Percentiles rank a stretch among this genome's conserved stretches.
Evolutionary conservation across 2,797 vertebrate species (phyloP).

Genomic region (Sebastolobus alascanus): DNA sequence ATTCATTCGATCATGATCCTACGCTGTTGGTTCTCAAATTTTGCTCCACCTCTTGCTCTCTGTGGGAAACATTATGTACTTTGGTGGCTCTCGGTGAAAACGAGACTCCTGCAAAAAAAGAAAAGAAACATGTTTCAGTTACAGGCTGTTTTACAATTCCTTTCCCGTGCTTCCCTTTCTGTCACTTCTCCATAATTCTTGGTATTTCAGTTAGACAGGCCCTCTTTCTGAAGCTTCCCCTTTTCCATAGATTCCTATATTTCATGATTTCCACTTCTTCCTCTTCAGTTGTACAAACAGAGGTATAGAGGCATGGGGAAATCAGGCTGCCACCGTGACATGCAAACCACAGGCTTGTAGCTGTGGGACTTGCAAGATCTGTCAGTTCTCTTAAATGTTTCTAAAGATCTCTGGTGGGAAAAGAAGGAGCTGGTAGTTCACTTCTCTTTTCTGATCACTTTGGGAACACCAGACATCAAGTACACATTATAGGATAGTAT

Average conservation of each 20-base stretch:
- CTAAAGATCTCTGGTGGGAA: conserved; percentile 57
- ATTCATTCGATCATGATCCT: neutral
- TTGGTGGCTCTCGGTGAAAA: conserved; percentile 58
- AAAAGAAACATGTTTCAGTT: conserved; percentile 79
- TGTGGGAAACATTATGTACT: conserved; percentile 39
- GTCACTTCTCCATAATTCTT: conserved; percentile 99
- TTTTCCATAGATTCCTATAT: conserved; percentile 97
- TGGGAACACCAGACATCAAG: conserved; percentile 17
- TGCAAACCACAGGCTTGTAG: conserved; percentile 80
- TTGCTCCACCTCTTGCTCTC: neutral
- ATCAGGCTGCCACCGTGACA: conserved; percentile 89
- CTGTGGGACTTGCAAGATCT: conserved; percentile 57
- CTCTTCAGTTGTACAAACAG: conserved; percentile 92
- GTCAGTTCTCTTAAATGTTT: conserved; percentile 63
- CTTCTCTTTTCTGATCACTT: conserved; percentile 48
- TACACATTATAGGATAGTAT: neutral
- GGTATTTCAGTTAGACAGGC: conserved; percentile 92
- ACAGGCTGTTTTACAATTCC: conserved; percentile 89
- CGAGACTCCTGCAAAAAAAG: conserved; percentile 22
- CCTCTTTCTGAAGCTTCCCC: conserved; percentile 91
- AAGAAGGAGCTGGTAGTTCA: conserved; percentile 44
- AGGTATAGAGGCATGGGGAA: conserved; percentile 84
- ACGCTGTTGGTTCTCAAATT: neutral
- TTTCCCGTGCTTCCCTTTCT: conserved; percentile 95
- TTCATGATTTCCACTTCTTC: conserved; percentile 96